Percentiles rank a stretch among this genome's conserved stretches.
Evolutionary conservation across 1,140 invertebrate species (phyloP).

Genomic region (Caenorhabditis inopinata): DNA sequence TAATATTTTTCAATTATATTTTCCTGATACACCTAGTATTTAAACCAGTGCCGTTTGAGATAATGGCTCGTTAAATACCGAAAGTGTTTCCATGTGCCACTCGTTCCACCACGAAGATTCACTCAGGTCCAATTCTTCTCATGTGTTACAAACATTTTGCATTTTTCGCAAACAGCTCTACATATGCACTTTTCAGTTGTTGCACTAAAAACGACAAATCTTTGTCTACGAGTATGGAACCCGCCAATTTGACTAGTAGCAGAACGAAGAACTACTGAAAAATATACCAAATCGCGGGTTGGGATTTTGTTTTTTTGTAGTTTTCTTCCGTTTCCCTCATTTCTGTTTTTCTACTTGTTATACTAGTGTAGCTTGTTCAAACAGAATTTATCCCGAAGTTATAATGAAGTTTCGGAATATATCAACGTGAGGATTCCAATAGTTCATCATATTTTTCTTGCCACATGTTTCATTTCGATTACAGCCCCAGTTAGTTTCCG

Average conservation of each 20-base stretch:
- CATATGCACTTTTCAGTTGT: background rate
- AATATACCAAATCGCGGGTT: no score
- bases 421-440: no score
- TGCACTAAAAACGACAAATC: conserved; percentile 22
- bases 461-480: conserved; percentile 3
- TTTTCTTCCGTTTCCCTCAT: background rate
- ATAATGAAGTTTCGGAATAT: no score
- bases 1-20: no score
- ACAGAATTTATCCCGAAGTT: no score
- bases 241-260: conserved; percentile 3
- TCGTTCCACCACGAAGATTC: background rate
- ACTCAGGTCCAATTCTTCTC: background rate
- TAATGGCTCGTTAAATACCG: background rate
- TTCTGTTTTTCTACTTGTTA: no score
- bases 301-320: background rate
- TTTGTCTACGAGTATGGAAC: background rate
- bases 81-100: conserved; percentile 27
- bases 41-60: background rate
- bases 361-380: no score
- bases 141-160: conserved; percentile 19
- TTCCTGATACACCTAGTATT: background rate
- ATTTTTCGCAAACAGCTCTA: background rate
- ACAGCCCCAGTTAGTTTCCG: background rate
- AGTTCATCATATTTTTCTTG: background rate
- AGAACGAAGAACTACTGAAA: background rate